phyloP scores from a whole-genome alignment of 2,113 vertebrate species.

The Alces alces region DNA sequence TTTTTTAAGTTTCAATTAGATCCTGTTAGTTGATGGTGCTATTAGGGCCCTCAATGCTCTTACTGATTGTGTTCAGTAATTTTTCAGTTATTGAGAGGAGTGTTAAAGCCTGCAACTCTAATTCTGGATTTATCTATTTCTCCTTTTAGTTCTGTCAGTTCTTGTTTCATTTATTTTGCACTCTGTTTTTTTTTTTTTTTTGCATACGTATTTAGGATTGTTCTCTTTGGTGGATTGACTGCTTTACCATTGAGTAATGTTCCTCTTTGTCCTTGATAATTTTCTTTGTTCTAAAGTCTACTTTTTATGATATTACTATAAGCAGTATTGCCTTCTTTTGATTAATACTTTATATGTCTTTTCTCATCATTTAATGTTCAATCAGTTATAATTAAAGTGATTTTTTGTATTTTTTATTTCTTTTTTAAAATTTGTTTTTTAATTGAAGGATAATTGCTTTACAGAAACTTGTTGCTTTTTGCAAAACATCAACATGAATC shows the following conservation, averaged over 20 bases:
- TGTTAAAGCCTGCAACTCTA: neutral
- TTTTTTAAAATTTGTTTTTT: neutral
- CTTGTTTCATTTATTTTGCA: neutral
- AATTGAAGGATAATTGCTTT: neutral
- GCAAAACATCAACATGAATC: neutral
- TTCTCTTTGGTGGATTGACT: neutral
- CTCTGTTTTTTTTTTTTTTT: neutral
- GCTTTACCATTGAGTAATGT: neutral
- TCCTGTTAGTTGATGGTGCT: neutral
- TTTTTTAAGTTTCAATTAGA: neutral
- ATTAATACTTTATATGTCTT: neutral
- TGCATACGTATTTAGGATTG: neutral
- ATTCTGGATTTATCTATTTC: neutral
- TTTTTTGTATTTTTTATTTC: neutral
- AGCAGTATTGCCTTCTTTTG: neutral
- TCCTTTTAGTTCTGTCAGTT: neutral
- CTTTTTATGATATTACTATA: neutral
- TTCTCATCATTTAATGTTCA: neutral
- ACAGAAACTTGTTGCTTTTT: neutral
- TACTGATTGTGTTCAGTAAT: neutral
- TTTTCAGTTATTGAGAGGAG: neutral
- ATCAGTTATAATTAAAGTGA: neutral
- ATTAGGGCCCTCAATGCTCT: neutral
- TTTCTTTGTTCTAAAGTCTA: neutral
- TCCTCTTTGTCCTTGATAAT: neutral